Evolutionary conservation across 2,113 vertebrate genomes (phyloP).

Genomic region (Rhabdornis inornatus): DNA sequence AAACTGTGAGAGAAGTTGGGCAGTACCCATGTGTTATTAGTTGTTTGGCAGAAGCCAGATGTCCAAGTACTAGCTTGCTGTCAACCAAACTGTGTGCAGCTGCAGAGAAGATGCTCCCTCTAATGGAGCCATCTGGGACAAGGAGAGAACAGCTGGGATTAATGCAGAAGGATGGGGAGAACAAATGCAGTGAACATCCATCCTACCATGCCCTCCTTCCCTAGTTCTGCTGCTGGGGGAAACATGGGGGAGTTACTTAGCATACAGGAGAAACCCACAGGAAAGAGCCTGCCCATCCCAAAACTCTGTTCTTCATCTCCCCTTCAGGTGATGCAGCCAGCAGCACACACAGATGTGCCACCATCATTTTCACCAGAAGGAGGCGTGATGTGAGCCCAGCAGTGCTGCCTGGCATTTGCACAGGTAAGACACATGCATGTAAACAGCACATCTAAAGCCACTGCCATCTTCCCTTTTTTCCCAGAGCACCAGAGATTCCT

Average conservation of each 20-base stretch:
- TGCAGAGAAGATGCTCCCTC: background rate
- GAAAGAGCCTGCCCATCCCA: background rate
- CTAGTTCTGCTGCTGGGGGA: background rate
- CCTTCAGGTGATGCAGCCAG: background rate
- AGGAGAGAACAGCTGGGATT: background rate
- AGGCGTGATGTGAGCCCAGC: background rate
- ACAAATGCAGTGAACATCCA: background rate
- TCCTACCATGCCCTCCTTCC: background rate
- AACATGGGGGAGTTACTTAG: background rate
- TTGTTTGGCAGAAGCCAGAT: background rate
- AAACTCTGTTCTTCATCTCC: background rate
- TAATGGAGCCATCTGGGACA: background rate
- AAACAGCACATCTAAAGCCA: background rate
- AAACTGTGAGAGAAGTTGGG: background rate
- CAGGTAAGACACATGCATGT: background rate
- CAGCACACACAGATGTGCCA: background rate
- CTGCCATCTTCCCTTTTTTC: background rate
- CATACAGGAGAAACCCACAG: background rate
- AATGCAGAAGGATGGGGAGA: background rate
- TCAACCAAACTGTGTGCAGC: background rate
- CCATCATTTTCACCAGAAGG: background rate
- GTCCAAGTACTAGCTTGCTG: background rate
- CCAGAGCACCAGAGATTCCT: background rate
- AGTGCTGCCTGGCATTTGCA: background rate
- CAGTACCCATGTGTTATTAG: background rate